These are phyloP conservation scores for Camelus bactrianus DNA, from an alignment of 2,113 vertebrate species.

Conservation along the genomic window DNA sequence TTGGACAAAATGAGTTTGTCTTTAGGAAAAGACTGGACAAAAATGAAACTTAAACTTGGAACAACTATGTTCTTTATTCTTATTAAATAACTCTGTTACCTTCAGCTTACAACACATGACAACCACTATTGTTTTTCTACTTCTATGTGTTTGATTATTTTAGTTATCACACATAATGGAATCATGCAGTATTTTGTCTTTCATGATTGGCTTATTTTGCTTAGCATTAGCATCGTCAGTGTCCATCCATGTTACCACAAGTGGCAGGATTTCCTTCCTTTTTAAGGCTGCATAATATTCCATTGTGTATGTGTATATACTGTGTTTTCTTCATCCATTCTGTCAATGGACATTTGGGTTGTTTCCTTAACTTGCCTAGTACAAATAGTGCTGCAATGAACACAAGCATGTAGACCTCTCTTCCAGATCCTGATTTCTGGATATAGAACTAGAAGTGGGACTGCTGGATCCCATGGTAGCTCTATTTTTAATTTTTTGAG, in stretches of 20 bases:
- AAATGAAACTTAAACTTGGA: neutral
- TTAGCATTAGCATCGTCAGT: neutral
- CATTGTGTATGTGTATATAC: neutral
- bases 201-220: neutral
- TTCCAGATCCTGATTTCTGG: neutral
- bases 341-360: neutral
- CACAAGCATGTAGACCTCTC: neutral
- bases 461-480: neutral
- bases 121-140: neutral
- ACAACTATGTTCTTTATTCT: neutral
- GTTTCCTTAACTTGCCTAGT: neutral
- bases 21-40: conserved; percentile 1
- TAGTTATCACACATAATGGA: neutral
- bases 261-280: neutral
- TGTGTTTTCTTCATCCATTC: neutral
- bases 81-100: neutral
- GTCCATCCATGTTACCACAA: neutral
- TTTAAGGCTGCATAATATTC: neutral
- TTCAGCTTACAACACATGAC: neutral
- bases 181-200: neutral
- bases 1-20: neutral
- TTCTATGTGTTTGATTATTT: neutral
- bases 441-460: neutral
- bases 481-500: neutral
- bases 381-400: neutral